Evolutionary conservation across 2,888 invertebrate species (phyloP), one percentile per base, ranked within the genome.

Genomic region (Lymantria monacha): DNA sequence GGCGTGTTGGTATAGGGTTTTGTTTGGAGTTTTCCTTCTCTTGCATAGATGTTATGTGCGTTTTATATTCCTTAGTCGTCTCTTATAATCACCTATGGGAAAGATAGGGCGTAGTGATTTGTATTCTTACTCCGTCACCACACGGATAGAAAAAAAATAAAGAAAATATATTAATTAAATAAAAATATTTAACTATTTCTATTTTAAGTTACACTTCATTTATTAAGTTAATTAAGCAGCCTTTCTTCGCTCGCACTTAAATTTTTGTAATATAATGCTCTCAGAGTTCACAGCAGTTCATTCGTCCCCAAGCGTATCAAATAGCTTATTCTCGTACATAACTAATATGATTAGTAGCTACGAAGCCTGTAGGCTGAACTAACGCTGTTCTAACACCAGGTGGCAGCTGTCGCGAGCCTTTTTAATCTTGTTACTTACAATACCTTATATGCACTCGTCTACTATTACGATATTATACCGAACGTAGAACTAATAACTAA

Each of bases 361-460:
- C 37, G 63, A 66, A 71, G 72, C 66, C 70, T 67, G 55, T 60
- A 58, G 61, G 52, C 44, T 44, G 44, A 48, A 63, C 88, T 87
- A 88, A 85, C 83, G 75, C 77, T 72, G 74, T 83, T 87, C 89
- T 88, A 87, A 86, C 78, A 73, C 81, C 79, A 77, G 70, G 74
- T 77, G 81, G 81, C 87, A 86, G 85, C 88, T 87, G 88, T 79
- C 81, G 77, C 77, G 76, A 77, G 59, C 72, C 78, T 86, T 87
- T 90, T 88, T 87, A 87, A 88, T 89, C 88, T 85, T 82, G 80
- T 90, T 87, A 85, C 85, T 81, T 81, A 81, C 85, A 81, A 81
- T 82, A 75, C 87, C 88, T 81, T 89, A 80, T 81, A 86, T 73
- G 83, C 72, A 79, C 79, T 73, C 83, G 83, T 83, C 82, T 87